Evolutionary conservation across 2,797 vertebrate genomes (phyloP).

Genomic region (Megalops cyprinoides): DNA sequence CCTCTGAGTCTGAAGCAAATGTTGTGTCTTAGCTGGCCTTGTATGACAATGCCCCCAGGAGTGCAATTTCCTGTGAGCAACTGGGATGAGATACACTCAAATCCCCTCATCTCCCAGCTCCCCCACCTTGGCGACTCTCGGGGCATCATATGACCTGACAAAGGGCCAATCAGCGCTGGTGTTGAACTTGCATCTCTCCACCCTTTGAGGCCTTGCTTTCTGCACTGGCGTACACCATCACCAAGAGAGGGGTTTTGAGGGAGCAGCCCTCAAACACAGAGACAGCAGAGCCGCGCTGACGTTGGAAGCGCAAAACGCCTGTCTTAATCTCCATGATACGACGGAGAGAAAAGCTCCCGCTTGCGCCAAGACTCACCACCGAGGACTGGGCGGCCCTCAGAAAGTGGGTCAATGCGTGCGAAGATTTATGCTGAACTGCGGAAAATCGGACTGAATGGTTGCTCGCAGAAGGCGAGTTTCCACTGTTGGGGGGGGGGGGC

Average conservation of each 20-base stretch:
- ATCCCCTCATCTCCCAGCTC: background rate
- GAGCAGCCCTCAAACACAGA: background rate
- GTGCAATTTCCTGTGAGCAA: slow-evolving; percentile 19
- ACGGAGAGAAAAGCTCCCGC: background rate
- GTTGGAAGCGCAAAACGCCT: background rate
- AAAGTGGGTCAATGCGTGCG: slow-evolving; percentile 58
- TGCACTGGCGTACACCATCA: background rate
- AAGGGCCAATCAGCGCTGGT: background rate
- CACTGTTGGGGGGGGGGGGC: slow-evolving; percentile 22
- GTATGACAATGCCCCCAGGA: background rate
- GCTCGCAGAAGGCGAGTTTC: slow-evolving; percentile 30
- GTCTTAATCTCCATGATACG: background rate
- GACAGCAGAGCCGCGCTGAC: background rate
- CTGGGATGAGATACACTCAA: background rate
- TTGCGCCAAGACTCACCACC: slow-evolving; percentile 1
- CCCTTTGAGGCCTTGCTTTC: background rate
- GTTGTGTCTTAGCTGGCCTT: background rate
- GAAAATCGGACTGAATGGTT: slow-evolving; percentile 40
- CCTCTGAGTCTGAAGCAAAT: slow-evolving; percentile 3
- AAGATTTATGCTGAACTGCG: slow-evolving; percentile 38
- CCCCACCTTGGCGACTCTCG: background rate
- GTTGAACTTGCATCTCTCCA: background rate
- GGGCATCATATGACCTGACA: background rate
- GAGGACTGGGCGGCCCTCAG: slow-evolving; percentile 33
- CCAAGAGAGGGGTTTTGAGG: background rate